phyloP scores from a whole-genome alignment of 2,888 invertebrate species.

The Diaphora mendica region DNA sequence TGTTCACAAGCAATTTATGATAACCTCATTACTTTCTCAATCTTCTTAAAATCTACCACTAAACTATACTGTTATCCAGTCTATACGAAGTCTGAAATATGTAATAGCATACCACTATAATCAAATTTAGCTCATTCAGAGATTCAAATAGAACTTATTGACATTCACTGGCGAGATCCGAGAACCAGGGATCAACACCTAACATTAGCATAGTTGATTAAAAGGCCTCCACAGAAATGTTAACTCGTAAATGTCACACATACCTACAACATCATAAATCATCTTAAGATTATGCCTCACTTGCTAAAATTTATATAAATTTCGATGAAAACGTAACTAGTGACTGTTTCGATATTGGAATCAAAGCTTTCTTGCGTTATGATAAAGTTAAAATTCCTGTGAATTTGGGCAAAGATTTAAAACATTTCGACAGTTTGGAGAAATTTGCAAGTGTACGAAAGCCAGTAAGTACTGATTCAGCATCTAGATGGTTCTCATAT shows the following conservation, averaged over 20 bases:
- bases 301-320: constrained; percentile 70
- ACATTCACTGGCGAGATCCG: constrained; percentile 73
- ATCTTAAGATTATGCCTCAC: constrained; percentile 83
- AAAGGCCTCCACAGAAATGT: constrained; percentile 82
- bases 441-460: constrained; percentile 76
- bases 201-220: constrained; percentile 86
- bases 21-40: background rate
- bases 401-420: constrained; percentile 37
- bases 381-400: constrained; percentile 51
- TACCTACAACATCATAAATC: constrained; percentile 82
- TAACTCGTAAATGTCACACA: constrained; percentile 84
- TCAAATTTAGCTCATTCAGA: constrained; percentile 76
- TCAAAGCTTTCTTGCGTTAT: constrained; percentile 40
- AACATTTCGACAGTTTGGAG: constrained; percentile 48
- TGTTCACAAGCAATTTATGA: background rate
- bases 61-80: constrained; percentile 5
- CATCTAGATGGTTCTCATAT: constrained; percentile 74
- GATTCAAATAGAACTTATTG: constrained; percentile 82
- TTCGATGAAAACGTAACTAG: constrained; percentile 56
- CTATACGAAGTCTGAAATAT: constrained; percentile 47
- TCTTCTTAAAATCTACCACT: background rate
- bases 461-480: constrained; percentile 79
- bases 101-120: constrained; percentile 64
- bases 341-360: constrained; percentile 44
- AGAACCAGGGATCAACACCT: constrained; percentile 75